phyloP scores from a whole-genome alignment of 2,113 vertebrate genomes.

The chimpanzee (Pan troglodytes) region NHGRI_mPanTro3-v2.1_pri NC_072407.2:104437501-104438000 shows the following conservation, averaged over 20 bases:
- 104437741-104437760: neutral
- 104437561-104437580: neutral
- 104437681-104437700: neutral
- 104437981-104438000: neutral
- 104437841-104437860: neutral
- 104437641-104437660: neutral
- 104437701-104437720: neutral
- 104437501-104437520: neutral
- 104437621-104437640: neutral
- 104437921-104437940: neutral
- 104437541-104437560: neutral
- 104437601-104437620: too few relatives aligned
- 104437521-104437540: neutral
- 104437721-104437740: neutral
- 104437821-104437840: neutral
- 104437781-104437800: neutral
- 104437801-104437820: neutral
- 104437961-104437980: neutral
- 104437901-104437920: neutral
- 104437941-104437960: neutral
- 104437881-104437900: neutral
- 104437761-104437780: neutral
- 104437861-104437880: neutral
- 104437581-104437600: neutral
- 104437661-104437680: neutral